Evolutionary conservation across 2,888 invertebrate genomes (phyloP).

Genomic region (Neria commutata): DNA sequence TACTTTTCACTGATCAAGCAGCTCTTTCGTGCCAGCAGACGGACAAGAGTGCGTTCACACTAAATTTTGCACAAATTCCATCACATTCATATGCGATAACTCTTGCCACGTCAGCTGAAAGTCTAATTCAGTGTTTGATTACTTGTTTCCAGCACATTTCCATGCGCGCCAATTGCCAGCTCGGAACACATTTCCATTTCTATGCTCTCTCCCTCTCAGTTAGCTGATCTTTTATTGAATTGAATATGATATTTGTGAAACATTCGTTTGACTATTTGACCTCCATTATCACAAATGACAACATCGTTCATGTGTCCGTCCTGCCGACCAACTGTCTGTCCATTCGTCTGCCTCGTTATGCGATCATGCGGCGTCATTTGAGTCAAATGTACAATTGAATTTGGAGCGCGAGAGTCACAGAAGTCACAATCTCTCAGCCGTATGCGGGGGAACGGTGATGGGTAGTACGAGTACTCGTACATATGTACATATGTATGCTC

Average conservation of each 20-base stretch:
- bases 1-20: neutral
- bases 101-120: no score
- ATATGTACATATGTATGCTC: no score
- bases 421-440: neutral
- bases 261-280: conserved; percentile 58
- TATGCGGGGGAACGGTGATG: neutral
- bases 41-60: no score
- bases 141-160: no score
- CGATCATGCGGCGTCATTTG: neutral
- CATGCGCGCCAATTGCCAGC: no score
- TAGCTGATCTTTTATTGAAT: conserved; percentile 39
- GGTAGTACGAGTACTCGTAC: neutral
- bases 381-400: conserved; percentile 54
- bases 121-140: no score
- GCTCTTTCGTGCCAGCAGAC: no score
- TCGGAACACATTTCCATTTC: no score
- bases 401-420: conserved; percentile 41
- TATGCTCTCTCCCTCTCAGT: conserved; percentile 5
- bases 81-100: no score
- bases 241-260: conserved; percentile 55
- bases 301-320: conserved; percentile 16
- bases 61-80: no score
- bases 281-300: conserved; percentile 55
- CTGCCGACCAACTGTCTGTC: neutral
- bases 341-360: neutral